Evolutionary conservation across 2,113 vertebrate genomes (phyloP), one percentile per base, ranked within the genome.

Genomic region (Neogale vison): DNA sequence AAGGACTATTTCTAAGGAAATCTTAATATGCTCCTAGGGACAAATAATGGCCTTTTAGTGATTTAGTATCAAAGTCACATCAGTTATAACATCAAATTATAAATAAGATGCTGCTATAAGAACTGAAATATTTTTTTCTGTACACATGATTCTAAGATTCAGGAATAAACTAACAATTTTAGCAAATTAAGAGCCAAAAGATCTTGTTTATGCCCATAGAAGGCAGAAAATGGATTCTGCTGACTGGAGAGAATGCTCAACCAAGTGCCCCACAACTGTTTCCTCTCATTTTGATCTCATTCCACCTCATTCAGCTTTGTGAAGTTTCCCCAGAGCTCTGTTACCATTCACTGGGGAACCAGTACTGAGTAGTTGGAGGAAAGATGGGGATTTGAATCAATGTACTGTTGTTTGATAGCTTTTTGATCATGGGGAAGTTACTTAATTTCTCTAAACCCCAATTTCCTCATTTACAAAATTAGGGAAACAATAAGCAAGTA

Each of bases 81-180:
- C 31, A 82, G 11, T 90, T 23, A 42, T 14, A 79, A 90, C 8
- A 72, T 26, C 26, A 52, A 52, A 24, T 84, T 61, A 79, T 55
- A 77, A 95, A 87, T 50, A 59, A 50, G 24, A 76, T 57, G n/a
- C 34, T 57, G 18, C 14, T 86, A 4, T 74, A 74, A 88, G 45
- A 81, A 89, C 88, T 39, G 31, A 80, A 61, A 39, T 24, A 45
- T 31, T 67, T 86, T 86, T 76, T 85, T 81, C 65, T 89, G 24
- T 52, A 72, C 4, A 84, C 4, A 57, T n/a, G 34, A 63, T 82
- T 95, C 59, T 71, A 89, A 92, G 85, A 63, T 82, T 86, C 24
- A 95, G 57, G 39, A 82, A 79, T 65, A 94, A 92, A 86, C 31
- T 45, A 90, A 87, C 36, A 36, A 6, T 59, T 87, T 94, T 85